Percentiles rank a stretch among this genome's conserved stretches.
Conservation (phyloP, 2,797 vertebrate species). For the Siniperca obscura region DNA sequence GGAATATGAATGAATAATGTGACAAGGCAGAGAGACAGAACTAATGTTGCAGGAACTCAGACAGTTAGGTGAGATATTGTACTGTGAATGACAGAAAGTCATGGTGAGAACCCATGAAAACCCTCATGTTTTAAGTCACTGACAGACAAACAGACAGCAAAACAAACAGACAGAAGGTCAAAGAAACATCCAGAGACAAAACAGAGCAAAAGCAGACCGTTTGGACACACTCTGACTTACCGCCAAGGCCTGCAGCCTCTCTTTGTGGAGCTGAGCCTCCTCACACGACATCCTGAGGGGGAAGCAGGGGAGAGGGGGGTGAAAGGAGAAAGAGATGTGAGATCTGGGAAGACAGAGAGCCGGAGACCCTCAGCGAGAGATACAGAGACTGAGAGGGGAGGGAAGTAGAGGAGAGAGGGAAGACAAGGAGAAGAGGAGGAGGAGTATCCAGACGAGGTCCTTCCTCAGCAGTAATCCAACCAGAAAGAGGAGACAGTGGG, state of each 20-base stretch:
- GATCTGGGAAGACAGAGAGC: constrained; percentile 57
- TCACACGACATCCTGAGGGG: constrained; percentile 98
- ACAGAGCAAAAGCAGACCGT: constrained; percentile 18
- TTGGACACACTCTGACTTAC: constrained; percentile 87
- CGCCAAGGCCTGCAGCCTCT: constrained; percentile 97
- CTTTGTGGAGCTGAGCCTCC: constrained; percentile 97
- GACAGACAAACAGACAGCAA: constrained; percentile 14
- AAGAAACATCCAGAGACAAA: not conserved
- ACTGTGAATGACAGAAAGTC: constrained; percentile 35
- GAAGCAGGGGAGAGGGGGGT: constrained; percentile 65
- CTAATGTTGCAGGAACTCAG: constrained; percentile 14
- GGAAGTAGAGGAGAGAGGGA: constrained; percentile 44
- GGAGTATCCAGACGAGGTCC: constrained; percentile 68
- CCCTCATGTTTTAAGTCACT: not conserved
- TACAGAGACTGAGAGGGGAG: constrained; percentile 31
- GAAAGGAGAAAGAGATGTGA: constrained; percentile 76
- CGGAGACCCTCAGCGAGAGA: constrained; percentile 53
- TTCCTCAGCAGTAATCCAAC: constrained; percentile 82
- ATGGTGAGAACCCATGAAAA: constrained; percentile 11
- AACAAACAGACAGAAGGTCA: constrained; percentile 38
- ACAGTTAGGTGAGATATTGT: constrained; percentile 20
- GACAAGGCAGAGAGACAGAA: not conserved
- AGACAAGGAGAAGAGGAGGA: constrained; percentile 41
- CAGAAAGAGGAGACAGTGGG: constrained; percentile 59
- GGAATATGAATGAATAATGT: constrained; percentile 15